Conservation (phyloP, 2,888 invertebrate genomes). For the Drosophila antonietae region DNA sequence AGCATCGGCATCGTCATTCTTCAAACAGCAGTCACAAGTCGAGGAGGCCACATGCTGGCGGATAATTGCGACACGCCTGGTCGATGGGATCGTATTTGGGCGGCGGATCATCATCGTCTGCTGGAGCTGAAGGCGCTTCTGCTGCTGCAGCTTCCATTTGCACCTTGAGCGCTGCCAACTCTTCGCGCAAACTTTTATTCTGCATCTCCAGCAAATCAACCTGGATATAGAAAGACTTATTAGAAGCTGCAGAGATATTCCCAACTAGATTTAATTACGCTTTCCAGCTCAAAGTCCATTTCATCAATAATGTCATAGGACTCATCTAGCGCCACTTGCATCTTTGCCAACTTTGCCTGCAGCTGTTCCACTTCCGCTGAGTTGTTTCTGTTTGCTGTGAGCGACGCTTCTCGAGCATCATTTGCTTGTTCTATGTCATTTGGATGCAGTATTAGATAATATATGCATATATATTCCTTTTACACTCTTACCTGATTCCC, state of each 20-base stretch:
- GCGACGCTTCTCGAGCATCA: constrained; percentile 50
- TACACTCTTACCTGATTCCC: constrained; percentile 41
- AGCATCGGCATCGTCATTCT: constrained; percentile 67
- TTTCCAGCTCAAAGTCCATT: constrained; percentile 83
- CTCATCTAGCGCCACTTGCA: constrained; percentile 77
- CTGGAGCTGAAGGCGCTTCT: background rate
- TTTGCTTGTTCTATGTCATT: constrained; percentile 58
- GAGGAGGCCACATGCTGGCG: constrained; percentile 61
- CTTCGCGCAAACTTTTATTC: constrained; percentile 77
- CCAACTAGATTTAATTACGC: constrained; percentile 63
- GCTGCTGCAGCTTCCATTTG: constrained; percentile 12
- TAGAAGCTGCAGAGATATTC: background rate
- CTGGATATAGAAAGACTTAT: constrained; percentile 43
- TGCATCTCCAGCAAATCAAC: constrained; percentile 81
- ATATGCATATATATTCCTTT: background rate
- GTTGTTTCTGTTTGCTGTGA: constrained; percentile 41
- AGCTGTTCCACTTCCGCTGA: constrained; percentile 54
- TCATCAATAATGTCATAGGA: constrained; percentile 83
- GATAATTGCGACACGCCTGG: constrained; percentile 18
- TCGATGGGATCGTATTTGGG: constrained; percentile 48
- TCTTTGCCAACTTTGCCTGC: constrained; percentile 51
- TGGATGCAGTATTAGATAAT: background rate
- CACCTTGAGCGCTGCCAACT: constrained; percentile 67
- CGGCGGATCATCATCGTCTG: constrained; percentile 51
- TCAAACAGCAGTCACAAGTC: constrained; percentile 55